These are phyloP conservation scores for Ciconia stormi DNA, from an alignment of 2,113 vertebrate species.

Conservation along the genomic window DNA sequence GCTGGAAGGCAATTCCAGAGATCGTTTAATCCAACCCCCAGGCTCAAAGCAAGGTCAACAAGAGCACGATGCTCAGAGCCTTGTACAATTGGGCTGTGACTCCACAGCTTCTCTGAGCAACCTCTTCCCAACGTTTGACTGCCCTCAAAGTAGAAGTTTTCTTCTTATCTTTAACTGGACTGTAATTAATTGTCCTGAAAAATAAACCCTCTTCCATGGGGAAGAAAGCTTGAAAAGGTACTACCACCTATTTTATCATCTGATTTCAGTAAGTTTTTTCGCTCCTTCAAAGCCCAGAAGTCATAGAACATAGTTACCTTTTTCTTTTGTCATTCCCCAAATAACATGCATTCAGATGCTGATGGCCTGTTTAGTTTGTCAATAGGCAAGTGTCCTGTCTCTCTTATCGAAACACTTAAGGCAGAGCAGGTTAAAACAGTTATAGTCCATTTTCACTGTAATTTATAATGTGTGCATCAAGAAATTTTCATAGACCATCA, in stretches of 20 bases:
- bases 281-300: not conserved
- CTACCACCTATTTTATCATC: not conserved
- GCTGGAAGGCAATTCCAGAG: not conserved
- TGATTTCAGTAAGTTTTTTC: not conserved
- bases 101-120: not conserved
- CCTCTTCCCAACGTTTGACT: not conserved
- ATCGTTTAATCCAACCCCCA: accelerated
- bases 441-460: not conserved
- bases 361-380: not conserved
- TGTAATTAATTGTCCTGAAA: not conserved
- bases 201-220: not conserved
- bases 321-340: not conserved
- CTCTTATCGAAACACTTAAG: not conserved
- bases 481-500: not conserved
- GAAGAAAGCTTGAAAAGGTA: not conserved
- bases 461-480: not conserved
- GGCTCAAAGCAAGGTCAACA: not conserved
- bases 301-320: not conserved
- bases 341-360: not conserved
- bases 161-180: not conserved
- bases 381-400: not conserved
- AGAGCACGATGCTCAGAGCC: not conserved
- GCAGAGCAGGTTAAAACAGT: not conserved
- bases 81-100: not conserved
- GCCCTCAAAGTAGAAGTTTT: not conserved